These are phyloP conservation scores for Ibidorhyncha struthersii DNA, from an alignment of 2,113 vertebrate genomes.

Conservation along the genomic window DNA sequence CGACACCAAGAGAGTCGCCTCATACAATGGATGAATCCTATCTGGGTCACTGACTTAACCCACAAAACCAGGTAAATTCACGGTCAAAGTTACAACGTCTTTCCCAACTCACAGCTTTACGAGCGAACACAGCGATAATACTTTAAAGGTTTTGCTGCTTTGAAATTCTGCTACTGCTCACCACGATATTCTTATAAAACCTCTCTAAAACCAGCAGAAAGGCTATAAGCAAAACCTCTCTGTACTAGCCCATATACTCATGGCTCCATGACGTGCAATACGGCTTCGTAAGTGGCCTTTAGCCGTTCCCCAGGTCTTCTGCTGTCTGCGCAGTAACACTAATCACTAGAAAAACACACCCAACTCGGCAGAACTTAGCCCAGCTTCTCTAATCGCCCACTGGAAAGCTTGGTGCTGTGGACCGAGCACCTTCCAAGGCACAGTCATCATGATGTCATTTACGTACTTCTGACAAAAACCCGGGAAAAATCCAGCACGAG, in stretches of 20 bases:
- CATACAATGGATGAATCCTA: constrained; percentile 20
- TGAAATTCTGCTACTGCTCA: neutral
- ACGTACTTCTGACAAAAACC: neutral
- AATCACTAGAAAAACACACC: neutral
- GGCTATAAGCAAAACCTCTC: neutral
- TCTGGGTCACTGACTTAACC: constrained; percentile 15
- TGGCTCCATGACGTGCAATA: neutral
- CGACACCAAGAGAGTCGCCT: neutral
- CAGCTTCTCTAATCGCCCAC: neutral
- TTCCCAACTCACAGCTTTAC: neutral
- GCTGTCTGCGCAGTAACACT: neutral
- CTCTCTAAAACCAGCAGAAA: neutral
- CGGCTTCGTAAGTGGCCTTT: neutral
- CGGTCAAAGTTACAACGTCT: neutral
- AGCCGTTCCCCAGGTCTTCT: neutral
- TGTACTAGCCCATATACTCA: neutral
- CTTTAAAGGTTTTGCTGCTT: neutral
- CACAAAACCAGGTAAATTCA: constrained; percentile 1
- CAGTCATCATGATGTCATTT: neutral
- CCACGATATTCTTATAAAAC: neutral
- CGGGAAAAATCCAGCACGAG: neutral
- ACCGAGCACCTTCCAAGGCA: neutral
- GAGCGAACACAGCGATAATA: neutral
- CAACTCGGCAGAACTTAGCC: neutral
- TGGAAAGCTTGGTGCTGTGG: neutral